phyloP scores from a whole-genome alignment of 2,797 vertebrate genomes.

The Rhabdophis nuchalis region DNA sequence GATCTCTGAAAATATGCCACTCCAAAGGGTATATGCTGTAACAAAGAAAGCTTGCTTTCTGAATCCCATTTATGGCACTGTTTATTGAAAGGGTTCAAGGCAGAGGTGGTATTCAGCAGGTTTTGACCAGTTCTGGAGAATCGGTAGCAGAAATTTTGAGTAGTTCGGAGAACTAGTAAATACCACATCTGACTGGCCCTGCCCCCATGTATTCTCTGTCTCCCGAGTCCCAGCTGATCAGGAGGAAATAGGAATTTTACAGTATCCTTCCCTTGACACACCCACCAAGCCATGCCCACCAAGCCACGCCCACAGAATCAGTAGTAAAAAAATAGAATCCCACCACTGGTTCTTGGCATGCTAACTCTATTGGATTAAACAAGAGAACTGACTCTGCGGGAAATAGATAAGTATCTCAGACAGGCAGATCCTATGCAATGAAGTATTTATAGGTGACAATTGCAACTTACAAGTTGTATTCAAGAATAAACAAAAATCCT shows the following conservation, averaged over 20 bases:
- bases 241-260: too few species aligned
- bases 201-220: too few species aligned
- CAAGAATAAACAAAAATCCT: neutral
- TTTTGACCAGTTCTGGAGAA: too few species aligned
- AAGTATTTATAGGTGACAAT: neutral
- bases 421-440: neutral
- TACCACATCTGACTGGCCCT: too few species aligned
- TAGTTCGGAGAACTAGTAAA: too few species aligned
- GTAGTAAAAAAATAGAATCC: too few species aligned
- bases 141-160: too few species aligned
- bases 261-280: too few species aligned
- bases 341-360: neutral
- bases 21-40: neutral
- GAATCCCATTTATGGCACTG: neutral
- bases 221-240: too few species aligned
- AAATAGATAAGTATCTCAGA: neutral
- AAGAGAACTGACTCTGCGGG: neutral
- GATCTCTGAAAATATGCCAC: neutral
- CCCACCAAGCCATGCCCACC: too few species aligned
- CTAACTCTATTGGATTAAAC: neutral
- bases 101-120: neutral
- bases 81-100: neutral
- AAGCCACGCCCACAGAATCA: too few species aligned
- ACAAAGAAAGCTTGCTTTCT: neutral
- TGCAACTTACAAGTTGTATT: neutral